Percentiles rank a stretch among this genome's conserved stretches.
Conservation (phyloP, 2,113 vertebrate genomes). For the Caloenas nicobarica region DNA sequence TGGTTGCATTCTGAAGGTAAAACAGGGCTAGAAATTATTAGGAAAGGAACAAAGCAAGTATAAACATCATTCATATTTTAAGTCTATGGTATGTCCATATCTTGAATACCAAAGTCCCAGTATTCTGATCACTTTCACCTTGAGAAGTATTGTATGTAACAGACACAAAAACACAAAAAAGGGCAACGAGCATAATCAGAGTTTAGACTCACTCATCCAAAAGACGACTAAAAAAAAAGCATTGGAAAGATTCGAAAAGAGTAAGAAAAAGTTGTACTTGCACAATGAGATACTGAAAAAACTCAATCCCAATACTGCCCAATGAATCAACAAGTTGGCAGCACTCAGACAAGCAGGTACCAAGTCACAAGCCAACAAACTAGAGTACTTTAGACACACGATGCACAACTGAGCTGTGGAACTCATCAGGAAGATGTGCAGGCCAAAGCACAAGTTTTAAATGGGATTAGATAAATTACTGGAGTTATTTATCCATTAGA, state of each 20-base stretch:
- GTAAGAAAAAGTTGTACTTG: fast-evolving
- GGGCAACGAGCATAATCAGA: not conserved
- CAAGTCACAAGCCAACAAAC: not conserved
- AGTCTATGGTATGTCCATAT: fast-evolving
- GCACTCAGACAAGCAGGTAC: not conserved
- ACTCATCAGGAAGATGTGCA: not conserved
- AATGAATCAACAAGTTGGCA: not conserved
- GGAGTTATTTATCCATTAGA: not conserved
- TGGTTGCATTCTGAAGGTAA: not conserved
- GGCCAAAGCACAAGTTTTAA: not conserved
- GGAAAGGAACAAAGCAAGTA: not conserved
- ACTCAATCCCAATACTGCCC: fast-evolving
- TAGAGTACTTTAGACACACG: not conserved
- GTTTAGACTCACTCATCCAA: not conserved
- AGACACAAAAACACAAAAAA: not conserved
- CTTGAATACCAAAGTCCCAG: no score
- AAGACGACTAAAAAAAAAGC: not conserved
- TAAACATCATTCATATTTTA: not conserved
- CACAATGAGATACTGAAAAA: not conserved
- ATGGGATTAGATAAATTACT: not conserved
- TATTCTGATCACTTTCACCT: not conserved
- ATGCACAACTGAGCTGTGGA: not conserved
- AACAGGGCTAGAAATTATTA: not conserved
- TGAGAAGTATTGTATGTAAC: not conserved
- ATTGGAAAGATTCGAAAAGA: not conserved